Evolutionary conservation across 2,888 invertebrate genomes (phyloP).

Genomic region (Lapara coniferarum): DNA sequence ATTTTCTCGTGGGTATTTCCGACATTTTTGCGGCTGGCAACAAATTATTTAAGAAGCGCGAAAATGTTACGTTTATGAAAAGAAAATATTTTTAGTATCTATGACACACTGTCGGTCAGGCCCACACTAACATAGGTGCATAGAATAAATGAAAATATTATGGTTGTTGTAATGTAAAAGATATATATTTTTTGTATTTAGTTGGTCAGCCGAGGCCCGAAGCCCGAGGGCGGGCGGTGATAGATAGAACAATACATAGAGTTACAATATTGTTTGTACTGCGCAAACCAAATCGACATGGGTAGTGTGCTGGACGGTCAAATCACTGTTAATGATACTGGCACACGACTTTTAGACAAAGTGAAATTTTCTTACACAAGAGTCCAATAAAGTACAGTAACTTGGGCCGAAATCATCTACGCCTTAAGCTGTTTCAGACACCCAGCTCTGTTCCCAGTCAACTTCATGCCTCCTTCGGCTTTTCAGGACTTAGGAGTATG

Average conservation of each 20-base stretch:
- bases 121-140: slow-evolving; percentile 11
- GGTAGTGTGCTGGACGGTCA: neutral
- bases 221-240: neutral
- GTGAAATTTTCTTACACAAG: too few species aligned
- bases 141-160: slow-evolving; percentile 33
- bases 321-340: neutral
- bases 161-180: slow-evolving; percentile 62
- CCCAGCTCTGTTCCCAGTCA: too few species aligned
- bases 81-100: neutral
- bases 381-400: too few species aligned
- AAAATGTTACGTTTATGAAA: neutral
- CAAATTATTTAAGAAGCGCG: neutral
- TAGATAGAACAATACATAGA: slow-evolving; percentile 19
- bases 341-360: neutral
- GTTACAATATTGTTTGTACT: slow-evolving; percentile 2
- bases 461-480: too few species aligned
- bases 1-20: slow-evolving; percentile 4
- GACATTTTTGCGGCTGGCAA: neutral
- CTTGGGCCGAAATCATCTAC: too few species aligned
- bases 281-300: neutral
- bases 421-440: too few species aligned
- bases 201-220: slow-evolving; percentile 43
- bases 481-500: too few species aligned
- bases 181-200: slow-evolving; percentile 71
- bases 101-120: neutral